Evolutionary conservation across 2,797 vertebrate species (phyloP).

Genomic region (Aphelocoma californica): DNA sequence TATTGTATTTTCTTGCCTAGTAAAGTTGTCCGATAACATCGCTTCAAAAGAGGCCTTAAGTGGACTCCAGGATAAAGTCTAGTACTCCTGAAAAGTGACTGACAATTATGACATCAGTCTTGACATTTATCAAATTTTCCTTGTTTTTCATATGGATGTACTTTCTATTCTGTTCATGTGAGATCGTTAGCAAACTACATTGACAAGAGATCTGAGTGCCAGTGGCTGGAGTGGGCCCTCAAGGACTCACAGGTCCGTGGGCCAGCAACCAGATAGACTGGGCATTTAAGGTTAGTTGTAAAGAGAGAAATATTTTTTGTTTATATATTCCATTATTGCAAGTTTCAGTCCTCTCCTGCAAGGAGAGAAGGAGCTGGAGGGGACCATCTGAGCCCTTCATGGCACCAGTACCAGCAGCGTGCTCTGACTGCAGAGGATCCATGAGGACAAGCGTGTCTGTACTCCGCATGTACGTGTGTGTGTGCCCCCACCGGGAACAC

Average conservation of each 20-base stretch:
- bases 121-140: neutral
- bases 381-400: neutral
- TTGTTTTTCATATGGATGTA: neutral
- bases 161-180: neutral
- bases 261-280: neutral
- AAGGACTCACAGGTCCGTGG: neutral
- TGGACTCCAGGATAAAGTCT: neutral
- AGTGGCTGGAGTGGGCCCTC: neutral
- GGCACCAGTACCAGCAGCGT: accelerated
- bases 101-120: neutral
- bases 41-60: neutral
- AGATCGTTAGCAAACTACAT: neutral
- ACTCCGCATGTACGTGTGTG: accelerated
- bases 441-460: neutral
- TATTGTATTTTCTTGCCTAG: neutral
- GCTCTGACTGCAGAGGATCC: neutral
- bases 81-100: neutral
- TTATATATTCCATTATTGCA: neutral
- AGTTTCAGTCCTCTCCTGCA: neutral
- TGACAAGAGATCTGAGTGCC: neutral
- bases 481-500: too few relatives aligned
- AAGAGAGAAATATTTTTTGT: accelerated
- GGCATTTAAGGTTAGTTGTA: neutral
- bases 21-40: neutral
- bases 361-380: neutral